phyloP scores from a whole-genome alignment of 2,888 invertebrate genomes.

The Rhopalosiphum nymphaeae region DNA sequence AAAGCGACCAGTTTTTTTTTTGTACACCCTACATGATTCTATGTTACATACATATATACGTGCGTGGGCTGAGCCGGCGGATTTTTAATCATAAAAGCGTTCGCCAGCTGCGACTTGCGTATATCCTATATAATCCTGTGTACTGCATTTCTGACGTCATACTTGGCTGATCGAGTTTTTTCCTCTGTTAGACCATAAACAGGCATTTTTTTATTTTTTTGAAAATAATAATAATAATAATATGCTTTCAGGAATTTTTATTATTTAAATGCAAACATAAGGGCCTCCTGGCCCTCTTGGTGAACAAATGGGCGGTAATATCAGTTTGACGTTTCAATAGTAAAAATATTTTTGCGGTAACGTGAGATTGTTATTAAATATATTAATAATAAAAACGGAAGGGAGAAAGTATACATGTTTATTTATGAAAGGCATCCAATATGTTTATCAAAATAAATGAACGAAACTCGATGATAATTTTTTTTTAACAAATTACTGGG shows the following conservation, averaged over 20 bases:
- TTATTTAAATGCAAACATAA: slow-evolving; percentile 58
- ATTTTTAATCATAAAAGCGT: slow-evolving; percentile 65
- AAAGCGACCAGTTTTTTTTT: slow-evolving; percentile 55
- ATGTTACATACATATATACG: slow-evolving; percentile 15
- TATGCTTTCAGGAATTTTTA: slow-evolving; percentile 38
- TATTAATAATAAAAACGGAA: slow-evolving; percentile 42
- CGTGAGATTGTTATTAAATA: slow-evolving; percentile 34
- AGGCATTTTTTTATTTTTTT: slow-evolving; percentile 23
- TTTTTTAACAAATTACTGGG: slow-evolving; percentile 44
- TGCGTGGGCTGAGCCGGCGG: slow-evolving; percentile 50
- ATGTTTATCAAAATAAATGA: slow-evolving; percentile 60
- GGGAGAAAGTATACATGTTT: slow-evolving; percentile 14
- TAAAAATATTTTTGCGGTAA: slow-evolving; percentile 41
- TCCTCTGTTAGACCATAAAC: slow-evolving; percentile 44
- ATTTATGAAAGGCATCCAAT: slow-evolving; percentile 43
- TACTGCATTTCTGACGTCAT: slow-evolving; percentile 64
- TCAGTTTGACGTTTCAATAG: slow-evolving; percentile 54
- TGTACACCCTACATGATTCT: slow-evolving; percentile 46
- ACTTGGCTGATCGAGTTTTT: slow-evolving; percentile 48
- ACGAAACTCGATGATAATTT: slow-evolving; percentile 34
- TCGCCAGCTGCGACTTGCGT: slow-evolving; percentile 61
- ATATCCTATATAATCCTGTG: slow-evolving; percentile 54
- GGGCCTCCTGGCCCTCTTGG: not conserved
- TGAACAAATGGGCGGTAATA: slow-evolving; percentile 39
- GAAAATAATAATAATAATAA: slow-evolving; percentile 7